These are phyloP conservation scores for Taxidea taxus DNA, from an alignment of 2,113 vertebrate species.

Conservation along the genomic window DNA sequence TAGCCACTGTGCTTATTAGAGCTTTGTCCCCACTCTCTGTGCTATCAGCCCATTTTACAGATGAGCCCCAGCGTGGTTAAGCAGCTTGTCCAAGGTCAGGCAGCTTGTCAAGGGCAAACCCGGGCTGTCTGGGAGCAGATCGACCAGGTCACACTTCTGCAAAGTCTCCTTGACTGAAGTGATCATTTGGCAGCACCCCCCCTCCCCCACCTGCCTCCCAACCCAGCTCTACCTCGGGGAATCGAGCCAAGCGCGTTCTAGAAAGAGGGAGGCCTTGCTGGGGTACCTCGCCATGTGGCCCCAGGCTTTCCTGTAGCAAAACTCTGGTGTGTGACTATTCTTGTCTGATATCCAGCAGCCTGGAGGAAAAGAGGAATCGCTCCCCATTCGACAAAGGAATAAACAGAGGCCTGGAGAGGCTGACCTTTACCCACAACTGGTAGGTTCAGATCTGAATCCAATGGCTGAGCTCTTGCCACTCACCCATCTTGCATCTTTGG, in stretches of 20 bases:
- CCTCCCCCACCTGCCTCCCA: background rate
- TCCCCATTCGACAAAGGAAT: background rate
- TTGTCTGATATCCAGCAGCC: background rate
- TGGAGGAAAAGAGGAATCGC: background rate
- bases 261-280: background rate
- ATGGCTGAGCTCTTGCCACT: background rate
- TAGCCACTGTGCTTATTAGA: background rate
- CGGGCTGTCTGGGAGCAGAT: background rate
- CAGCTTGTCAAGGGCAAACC: background rate
- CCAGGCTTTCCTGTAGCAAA: background rate
- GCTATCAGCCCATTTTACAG: background rate
- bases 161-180: background rate
- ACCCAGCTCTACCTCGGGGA: background rate
- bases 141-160: background rate
- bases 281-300: background rate
- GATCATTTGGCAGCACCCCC: background rate
- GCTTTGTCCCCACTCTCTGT: background rate
- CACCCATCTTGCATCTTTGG: background rate
- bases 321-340: background rate
- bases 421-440: background rate
- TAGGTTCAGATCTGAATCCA: background rate
- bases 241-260: background rate
- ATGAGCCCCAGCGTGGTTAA: background rate
- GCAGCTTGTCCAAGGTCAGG: background rate
- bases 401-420: background rate